phyloP scores from a whole-genome alignment of 2,113 vertebrate genomes.

The Zeus faber region DNA sequence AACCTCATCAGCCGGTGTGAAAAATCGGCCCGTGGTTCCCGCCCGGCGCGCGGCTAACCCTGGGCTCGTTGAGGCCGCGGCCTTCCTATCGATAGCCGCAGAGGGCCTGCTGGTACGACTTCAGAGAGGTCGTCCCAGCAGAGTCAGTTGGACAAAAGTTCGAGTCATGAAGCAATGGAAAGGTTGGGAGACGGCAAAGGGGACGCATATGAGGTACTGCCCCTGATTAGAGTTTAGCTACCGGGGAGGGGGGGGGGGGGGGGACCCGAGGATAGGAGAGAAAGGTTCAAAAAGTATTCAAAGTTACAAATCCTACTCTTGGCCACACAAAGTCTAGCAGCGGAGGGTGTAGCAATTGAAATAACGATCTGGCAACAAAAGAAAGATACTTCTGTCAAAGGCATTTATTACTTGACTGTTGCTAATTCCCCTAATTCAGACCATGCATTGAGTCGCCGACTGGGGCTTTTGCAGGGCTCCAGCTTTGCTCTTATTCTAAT shows the following conservation, averaged over 20 bases:
- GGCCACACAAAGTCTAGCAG: no score
- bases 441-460: no score
- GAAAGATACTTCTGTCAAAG: no score
- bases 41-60: slow-evolving; percentile 7
- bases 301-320: neutral
- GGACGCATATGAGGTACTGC: slow-evolving; percentile 68
- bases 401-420: no score
- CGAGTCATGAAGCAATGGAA: slow-evolving; percentile 14
- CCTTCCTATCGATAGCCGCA: neutral
- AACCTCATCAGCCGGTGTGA: neutral
- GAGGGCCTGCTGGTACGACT: neutral
- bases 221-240: slow-evolving; percentile 47
- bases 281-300: no score
- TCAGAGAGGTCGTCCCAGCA: neutral
- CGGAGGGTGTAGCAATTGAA: neutral
- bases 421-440: no score
- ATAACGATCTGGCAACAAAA: no score
- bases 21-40: neutral
- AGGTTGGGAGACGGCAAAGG: slow-evolving; percentile 45
- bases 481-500: neutral
- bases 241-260: slow-evolving; percentile 58
- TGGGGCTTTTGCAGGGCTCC: no score
- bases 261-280: no score
- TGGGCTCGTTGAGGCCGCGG: slow-evolving; percentile 2
- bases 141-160: slow-evolving; percentile 4